Evolutionary conservation across 1,140 invertebrate genomes (phyloP).

Genomic region (Drosophila nigrodunni): DNA sequence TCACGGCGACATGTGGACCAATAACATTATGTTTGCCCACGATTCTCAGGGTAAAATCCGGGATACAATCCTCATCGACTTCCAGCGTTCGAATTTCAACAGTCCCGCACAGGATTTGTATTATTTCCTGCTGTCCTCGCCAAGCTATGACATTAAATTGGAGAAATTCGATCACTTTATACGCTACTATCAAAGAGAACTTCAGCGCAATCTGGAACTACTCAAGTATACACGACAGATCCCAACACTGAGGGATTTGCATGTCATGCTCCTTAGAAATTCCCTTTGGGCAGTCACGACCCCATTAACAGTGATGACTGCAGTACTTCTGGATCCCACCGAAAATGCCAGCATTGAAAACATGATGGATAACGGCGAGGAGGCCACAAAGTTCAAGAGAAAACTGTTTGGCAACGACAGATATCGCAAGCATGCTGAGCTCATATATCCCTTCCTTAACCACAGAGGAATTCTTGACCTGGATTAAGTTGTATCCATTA

Average conservation of each 20-base stretch:
- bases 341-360: conserved; percentile 48
- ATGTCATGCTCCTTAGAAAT: conserved; percentile 36
- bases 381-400: conserved; percentile 39
- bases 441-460: conserved; percentile 52
- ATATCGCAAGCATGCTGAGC: conserved; percentile 53
- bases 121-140: conserved; percentile 54
- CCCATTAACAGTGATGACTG: conserved; percentile 38
- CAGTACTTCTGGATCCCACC: conserved; percentile 54
- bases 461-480: conserved; percentile 53
- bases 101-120: conserved; percentile 73
- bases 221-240: conserved; percentile 53
- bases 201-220: conserved; percentile 45
- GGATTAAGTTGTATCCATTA: conserved; percentile 8
- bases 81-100: conserved; percentile 64
- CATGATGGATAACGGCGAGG: conserved; percentile 34
- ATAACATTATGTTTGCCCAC: conserved; percentile 81
- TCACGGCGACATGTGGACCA: conserved; percentile 86
- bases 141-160: conserved; percentile 53
- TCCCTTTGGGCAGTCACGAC: conserved; percentile 26
- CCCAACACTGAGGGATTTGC: conserved; percentile 49
- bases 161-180: conserved; percentile 58
- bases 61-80: conserved; percentile 77
- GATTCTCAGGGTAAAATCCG: conserved; percentile 34
- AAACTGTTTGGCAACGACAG: conserved; percentile 44
- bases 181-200: conserved; percentile 48